Conservation (phyloP, 2,113 vertebrate species). For the Bubalus kerabau region DNA sequence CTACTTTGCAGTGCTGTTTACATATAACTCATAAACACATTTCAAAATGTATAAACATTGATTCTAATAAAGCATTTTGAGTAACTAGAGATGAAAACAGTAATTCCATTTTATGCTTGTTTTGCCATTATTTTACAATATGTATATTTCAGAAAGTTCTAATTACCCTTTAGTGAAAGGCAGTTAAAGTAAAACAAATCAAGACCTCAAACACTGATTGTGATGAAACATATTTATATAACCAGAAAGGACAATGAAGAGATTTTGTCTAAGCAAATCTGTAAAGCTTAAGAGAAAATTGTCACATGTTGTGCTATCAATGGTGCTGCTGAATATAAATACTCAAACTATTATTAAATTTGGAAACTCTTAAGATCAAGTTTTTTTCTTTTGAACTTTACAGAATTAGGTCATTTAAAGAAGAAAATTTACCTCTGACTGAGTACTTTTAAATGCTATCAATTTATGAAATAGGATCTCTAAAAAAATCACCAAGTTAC, state of each 20-base stretch:
- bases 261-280: background rate
- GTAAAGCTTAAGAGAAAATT: background rate
- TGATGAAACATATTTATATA: background rate
- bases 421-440: background rate
- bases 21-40: background rate
- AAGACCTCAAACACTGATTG: background rate
- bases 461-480: background rate
- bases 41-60: background rate
- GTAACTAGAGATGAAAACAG: background rate
- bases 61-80: constrained; percentile 3
- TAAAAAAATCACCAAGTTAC: background rate
- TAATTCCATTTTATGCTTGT: background rate
- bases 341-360: background rate
- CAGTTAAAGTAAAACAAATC: background rate
- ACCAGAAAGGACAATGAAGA: background rate
- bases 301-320: background rate
- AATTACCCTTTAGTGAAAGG: background rate
- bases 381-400: background rate
- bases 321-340: background rate
- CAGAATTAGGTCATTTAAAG: background rate
- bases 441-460: background rate
- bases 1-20: background rate
- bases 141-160: background rate
- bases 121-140: background rate
- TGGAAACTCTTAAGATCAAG: background rate